phyloP scores from a whole-genome alignment of 64 coral and sea anemone species.

The Stichodactyla helianthus region DNA sequence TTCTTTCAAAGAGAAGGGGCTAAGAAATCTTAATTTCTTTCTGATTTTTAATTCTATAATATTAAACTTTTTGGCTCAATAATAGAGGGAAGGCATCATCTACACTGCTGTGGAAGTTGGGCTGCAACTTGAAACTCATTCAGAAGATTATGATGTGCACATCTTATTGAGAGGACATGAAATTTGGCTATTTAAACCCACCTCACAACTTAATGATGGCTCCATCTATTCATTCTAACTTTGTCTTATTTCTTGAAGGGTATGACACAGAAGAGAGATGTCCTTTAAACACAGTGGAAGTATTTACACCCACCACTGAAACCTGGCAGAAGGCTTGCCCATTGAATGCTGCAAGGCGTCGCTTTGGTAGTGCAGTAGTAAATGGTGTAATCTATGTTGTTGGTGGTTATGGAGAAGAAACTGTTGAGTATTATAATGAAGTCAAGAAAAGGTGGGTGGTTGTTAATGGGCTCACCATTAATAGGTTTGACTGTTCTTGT shows the following conservation, averaged over 20 bases:
- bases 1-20: too few relatives aligned
- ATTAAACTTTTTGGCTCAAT: too few relatives aligned
- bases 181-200: too few relatives aligned
- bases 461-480: constrained; percentile 25
- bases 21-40: too few relatives aligned
- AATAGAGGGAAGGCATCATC: too few relatives aligned
- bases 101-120: too few relatives aligned
- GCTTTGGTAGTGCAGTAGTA: constrained; percentile 67
- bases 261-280: constrained; percentile 57
- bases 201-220: too few relatives aligned
- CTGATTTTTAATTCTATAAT: too few relatives aligned
- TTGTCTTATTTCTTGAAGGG: background rate
- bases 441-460: constrained; percentile 41
- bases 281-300: constrained; percentile 35
- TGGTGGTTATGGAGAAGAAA: constrained; percentile 49
- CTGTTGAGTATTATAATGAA: constrained; percentile 50
- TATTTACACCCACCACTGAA: constrained; percentile 19
- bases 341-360: constrained; percentile 34
- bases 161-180: too few relatives aligned
- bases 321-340: constrained; percentile 22
- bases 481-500: constrained; percentile 61
- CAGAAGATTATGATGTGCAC: too few relatives aligned
- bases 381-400: constrained; percentile 56
- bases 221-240: too few relatives aligned
- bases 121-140: too few relatives aligned